phyloP scores from a whole-genome alignment of 2,888 invertebrate species.

The Agrochola lota region DNA sequence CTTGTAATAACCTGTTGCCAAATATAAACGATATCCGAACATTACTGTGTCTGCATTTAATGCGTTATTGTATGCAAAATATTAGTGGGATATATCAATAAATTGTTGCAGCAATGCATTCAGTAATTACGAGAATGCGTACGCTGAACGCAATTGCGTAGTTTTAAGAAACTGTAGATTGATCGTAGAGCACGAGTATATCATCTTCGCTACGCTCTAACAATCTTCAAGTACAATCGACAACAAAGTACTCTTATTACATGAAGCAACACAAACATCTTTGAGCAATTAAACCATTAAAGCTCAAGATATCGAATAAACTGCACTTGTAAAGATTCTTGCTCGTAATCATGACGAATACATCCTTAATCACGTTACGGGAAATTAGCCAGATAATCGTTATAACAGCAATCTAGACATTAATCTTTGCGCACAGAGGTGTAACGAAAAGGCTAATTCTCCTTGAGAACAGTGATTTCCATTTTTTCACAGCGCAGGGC shows the following conservation, averaged over 20 bases:
- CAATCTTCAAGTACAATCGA: slow-evolving; percentile 33
- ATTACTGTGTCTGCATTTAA: slow-evolving; percentile 47
- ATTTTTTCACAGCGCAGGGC: slow-evolving; percentile 81
- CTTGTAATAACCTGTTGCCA: slow-evolving; percentile 64
- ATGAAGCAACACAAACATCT: slow-evolving; percentile 44
- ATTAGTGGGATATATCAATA: slow-evolving; percentile 40
- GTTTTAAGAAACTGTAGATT: slow-evolving; percentile 36
- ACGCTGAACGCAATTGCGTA: slow-evolving; percentile 8
- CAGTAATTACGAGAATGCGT: slow-evolving; percentile 7
- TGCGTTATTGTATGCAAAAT: slow-evolving; percentile 59
- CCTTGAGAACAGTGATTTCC: slow-evolving; percentile 86
- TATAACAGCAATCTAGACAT: slow-evolving; percentile 78
- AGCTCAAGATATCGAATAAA: slow-evolving; percentile 38
- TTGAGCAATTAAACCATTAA: slow-evolving; percentile 40
- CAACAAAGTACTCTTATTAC: slow-evolving; percentile 21
- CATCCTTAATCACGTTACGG: slow-evolving; percentile 71
- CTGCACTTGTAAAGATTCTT: slow-evolving; percentile 45
- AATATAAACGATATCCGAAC: slow-evolving; percentile 63
- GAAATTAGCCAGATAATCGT: slow-evolving; percentile 82
- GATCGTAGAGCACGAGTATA: slow-evolving; percentile 13
- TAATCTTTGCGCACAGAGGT: slow-evolving; percentile 80
- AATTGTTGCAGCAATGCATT: slow-evolving; percentile 35
- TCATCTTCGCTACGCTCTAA: slow-evolving; percentile 35
- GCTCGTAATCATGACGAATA: slow-evolving; percentile 62
- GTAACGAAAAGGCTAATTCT: slow-evolving; percentile 78